Conservation (phyloP, 1,140 invertebrate genomes). For the Ips nitidus region DNA sequence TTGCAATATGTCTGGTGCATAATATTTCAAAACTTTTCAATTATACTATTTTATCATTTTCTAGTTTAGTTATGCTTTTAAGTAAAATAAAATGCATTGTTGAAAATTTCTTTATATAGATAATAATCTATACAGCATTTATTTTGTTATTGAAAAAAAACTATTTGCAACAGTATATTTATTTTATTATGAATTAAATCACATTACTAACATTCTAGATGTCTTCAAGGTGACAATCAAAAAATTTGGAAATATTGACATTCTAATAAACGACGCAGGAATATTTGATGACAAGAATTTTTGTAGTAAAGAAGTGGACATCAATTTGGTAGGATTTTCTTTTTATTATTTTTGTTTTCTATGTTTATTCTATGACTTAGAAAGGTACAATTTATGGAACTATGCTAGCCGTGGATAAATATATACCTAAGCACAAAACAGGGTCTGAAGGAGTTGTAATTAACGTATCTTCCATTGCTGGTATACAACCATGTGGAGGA, state of each 20-base stretch:
- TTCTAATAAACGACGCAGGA: constrained; percentile 53
- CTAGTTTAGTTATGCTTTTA: no score
- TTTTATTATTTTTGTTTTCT: not conserved
- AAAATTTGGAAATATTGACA: constrained; percentile 45
- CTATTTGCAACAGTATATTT: no score
- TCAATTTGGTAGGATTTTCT: constrained; percentile 55
- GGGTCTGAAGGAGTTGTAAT: constrained; percentile 41
- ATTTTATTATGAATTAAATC: no score
- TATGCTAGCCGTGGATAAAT: constrained; percentile 33
- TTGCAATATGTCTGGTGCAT: no score
- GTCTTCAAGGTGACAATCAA: constrained; percentile 45
- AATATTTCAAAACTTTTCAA: no score
- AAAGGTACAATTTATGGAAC: constrained; percentile 41
- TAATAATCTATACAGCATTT: no score
- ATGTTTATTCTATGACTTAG: constrained; percentile 21
- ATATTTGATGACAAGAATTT: constrained; percentile 52
- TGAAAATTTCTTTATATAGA: no score
- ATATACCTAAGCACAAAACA: constrained; percentile 2
- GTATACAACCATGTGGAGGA: constrained; percentile 17
- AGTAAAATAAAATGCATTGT: no score
- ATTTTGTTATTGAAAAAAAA: no score
- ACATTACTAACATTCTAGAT: constrained; percentile 32
- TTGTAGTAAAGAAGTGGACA: constrained; percentile 54
- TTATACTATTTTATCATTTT: no score
- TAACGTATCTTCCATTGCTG: constrained; percentile 41